Conservation (phyloP, 2,113 vertebrate species). For the Psilopogon haemacephalus region DNA sequence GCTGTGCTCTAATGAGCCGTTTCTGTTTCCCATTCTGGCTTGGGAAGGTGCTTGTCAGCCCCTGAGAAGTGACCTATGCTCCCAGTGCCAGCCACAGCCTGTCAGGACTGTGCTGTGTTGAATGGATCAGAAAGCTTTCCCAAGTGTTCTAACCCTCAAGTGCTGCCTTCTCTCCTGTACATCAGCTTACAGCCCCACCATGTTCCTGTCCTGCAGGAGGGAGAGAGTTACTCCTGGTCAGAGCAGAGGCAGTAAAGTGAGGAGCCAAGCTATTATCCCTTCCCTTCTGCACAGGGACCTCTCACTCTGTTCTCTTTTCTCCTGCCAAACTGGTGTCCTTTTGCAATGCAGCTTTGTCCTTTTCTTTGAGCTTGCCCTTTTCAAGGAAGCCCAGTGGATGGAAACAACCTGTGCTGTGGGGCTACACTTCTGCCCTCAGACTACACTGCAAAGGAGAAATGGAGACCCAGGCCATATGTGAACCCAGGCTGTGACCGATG, state of each 20-base stretch:
- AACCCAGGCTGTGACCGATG: neutral
- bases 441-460: neutral
- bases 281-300: neutral
- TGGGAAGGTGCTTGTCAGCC: neutral
- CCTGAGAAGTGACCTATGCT: neutral
- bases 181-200: rapidly evolving
- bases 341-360: neutral
- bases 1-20: neutral
- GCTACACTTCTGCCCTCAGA: neutral
- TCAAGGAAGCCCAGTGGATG: neutral
- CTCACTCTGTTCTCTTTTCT: neutral
- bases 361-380: slow-evolving; percentile 4
- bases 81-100: neutral
- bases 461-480: rapidly evolving
- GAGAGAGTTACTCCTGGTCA: neutral
- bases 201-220: neutral
- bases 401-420: neutral
- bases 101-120: rapidly evolving
- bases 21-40: neutral
- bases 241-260: neutral
- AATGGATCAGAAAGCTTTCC: neutral
- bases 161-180: neutral
- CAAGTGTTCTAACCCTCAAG: neutral
- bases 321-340: neutral
- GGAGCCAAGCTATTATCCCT: neutral